Conservation (phyloP, 2,797 vertebrate species). For the Smutsia gigantea region DNA sequence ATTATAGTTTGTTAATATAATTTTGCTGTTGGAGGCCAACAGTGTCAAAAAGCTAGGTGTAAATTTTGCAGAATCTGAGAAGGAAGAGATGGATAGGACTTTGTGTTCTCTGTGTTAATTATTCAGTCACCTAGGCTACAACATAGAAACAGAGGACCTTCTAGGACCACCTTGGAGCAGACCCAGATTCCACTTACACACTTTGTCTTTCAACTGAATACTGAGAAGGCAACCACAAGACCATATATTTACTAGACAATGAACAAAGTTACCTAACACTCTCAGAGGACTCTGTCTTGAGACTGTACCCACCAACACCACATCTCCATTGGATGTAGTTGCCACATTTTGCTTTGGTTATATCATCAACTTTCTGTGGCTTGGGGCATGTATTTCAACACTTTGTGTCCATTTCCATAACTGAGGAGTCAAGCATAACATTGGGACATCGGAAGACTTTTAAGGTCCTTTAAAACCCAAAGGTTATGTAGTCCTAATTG, state of each 20-base stretch:
- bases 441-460: background rate
- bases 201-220: background rate
- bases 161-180: background rate
- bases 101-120: background rate
- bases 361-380: background rate
- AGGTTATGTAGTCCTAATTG: conserved; percentile 18
- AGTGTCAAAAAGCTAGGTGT: background rate
- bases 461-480: background rate
- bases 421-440: background rate
- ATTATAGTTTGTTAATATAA: background rate
- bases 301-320: background rate
- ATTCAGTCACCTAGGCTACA: background rate
- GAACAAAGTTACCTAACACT: background rate
- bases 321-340: background rate
- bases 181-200: background rate
- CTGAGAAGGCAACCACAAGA: background rate
- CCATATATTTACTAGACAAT: background rate
- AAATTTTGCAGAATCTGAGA: background rate
- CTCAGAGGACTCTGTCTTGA: background rate
- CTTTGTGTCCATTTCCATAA: conserved; percentile 8
- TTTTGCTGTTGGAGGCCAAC: background rate
- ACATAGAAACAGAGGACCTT: background rate
- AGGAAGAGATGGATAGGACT: background rate
- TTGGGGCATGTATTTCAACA: background rate
- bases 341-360: background rate